Base-by-base conservation (phyloP, 2,888 invertebrate genomes). In the Nasonovia ribisnigri region DNA sequence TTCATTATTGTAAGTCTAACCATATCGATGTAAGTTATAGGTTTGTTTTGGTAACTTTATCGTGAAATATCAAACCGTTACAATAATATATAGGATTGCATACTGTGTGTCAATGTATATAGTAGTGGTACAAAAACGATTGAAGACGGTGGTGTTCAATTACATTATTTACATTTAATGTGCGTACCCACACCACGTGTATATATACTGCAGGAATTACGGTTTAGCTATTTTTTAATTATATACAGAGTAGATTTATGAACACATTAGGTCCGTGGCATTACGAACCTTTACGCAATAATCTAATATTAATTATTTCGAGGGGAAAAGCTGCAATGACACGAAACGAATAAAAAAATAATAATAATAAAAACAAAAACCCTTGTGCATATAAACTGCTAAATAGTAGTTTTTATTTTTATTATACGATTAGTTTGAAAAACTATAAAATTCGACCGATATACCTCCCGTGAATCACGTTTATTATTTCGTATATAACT, bases 151-250 rank as follows among this genome's bases (percentile, higher is more conserved):
- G 51, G 20, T 36, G 36, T 67, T 90, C 48, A 36, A 51, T 77
- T 77, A 90, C 26, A 77, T 36, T 77, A 48, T 77, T 36, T 46
- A 86, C 86, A 48, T 77, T 42, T 57, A 42, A 57, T 89, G 42
- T 43, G 29, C 24, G 24, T 36, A 51, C 51, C 26, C 26, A 6
- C 48, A 3, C 11, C 90, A 11, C 20, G 77, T 77, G 43, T 48
- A 24, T 26, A 67, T 77, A 8, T 26, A 36, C 36, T 36, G 16
- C 26, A 20, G 77, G 11, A 90, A 43, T 90, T 48, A 67, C 89
- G 60, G 90, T 90, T 48, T 77, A 77, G 67, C 77, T 90, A 42
- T 90, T 90, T 90, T 90, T 90, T 90, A 90, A 90, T 77, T 48
- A 36, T 43, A 77, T 77, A 77, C 77, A 20, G 36, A 77, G 36